Base-by-base conservation (phyloP, 2,797 vertebrate species). In the Heterohyrax brucei region DNA sequence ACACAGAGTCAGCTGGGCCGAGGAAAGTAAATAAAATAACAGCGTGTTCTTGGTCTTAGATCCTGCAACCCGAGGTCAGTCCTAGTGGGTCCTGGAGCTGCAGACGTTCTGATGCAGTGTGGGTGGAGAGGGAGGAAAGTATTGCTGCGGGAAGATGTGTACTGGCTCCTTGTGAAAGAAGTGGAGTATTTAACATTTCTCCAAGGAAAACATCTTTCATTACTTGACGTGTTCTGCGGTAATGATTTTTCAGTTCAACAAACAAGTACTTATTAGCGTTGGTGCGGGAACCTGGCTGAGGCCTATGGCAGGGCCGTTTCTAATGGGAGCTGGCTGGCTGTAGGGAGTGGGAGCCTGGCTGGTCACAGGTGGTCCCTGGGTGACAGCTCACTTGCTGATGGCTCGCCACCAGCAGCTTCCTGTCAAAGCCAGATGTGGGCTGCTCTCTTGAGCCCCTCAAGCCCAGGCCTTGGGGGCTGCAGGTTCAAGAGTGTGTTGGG, bases 81-180 rank as follows among this genome's bases (percentile, higher is more conserved):
- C 97, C 97, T 68, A 44, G 44, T 61, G 92, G 95, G 77, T 85
- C 89, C 96, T 96, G 96, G 98, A 95, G 64, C 66, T 77, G 79
- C 98, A 95, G 97, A 96, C 94, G 97, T 96, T 76, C 75, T 95
- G 96, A 97, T 97, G 97, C 96, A 96, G 97, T 93, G 97, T 94
- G 94, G 10, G n/a, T 59, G 82, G 82, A 44, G 94, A 92, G 70
- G 79, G 82, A 94, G 87, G 76, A 95, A 95, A 95, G 98, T 95
- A 95, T 96, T 96, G 13, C 98, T 98, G 97, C 97, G 96, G 97
- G 98, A 98, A 98, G 96, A 97, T 96, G 48, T 86, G 77, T 93
- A 78, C 93, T 97, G 8, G 1, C 44, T 98, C 0, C 53, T 95
- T 72, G 87, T 97, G 97, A 96, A 97, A 98, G 96, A 96, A 96